Percentiles rank a stretch among this genome's conserved stretches.
Conservation (phyloP, 2,797 vertebrate species). For the Danionella dracula region DNA sequence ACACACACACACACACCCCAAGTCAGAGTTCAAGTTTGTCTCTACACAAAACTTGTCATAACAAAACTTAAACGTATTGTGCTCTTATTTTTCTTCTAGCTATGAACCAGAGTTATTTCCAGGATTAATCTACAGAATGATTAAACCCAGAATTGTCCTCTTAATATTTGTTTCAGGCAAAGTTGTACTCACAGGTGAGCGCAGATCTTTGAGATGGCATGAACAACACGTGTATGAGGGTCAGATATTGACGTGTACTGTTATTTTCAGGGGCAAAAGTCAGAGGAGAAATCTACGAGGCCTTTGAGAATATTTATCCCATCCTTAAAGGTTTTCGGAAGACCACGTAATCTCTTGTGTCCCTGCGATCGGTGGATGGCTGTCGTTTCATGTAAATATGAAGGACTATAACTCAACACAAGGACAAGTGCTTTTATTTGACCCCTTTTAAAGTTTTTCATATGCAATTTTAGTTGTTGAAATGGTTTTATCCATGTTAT, state of each 20-base stretch:
- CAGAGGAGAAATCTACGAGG: slow-evolving; percentile 96
- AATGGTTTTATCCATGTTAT: slow-evolving; percentile 12
- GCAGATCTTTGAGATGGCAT: neutral
- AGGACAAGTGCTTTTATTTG: slow-evolving; percentile 28
- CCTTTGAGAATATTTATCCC: slow-evolving; percentile 99
- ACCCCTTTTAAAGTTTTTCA: slow-evolving; percentile 16
- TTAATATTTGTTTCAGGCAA: slow-evolving; percentile 99
- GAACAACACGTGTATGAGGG: neutral
- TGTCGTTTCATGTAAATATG: slow-evolving; percentile 36
- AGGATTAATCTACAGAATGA: slow-evolving; percentile 98
- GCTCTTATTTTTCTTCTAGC: slow-evolving; percentile 63
- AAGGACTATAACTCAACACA: slow-evolving; percentile 7
- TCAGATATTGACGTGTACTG: neutral
- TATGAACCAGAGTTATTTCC: slow-evolving; percentile 98
- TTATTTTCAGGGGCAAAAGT: slow-evolving; percentile 88
- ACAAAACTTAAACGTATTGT: too few species aligned
- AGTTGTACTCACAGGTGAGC: slow-evolving; percentile 96
- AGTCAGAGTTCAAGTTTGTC: too few species aligned
- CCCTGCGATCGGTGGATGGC: neutral
- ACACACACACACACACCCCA: too few species aligned
- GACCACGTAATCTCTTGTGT: slow-evolving; percentile 76
- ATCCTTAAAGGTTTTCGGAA: slow-evolving; percentile 98
- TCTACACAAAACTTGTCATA: too few species aligned
- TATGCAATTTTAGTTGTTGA: slow-evolving; percentile 5
- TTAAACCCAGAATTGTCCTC: slow-evolving; percentile 98